Evolutionary conservation across 2,797 vertebrate genomes (phyloP), one percentile per base, ranked within the genome.

Genomic region (Arctocebus calabarensis): DNA sequence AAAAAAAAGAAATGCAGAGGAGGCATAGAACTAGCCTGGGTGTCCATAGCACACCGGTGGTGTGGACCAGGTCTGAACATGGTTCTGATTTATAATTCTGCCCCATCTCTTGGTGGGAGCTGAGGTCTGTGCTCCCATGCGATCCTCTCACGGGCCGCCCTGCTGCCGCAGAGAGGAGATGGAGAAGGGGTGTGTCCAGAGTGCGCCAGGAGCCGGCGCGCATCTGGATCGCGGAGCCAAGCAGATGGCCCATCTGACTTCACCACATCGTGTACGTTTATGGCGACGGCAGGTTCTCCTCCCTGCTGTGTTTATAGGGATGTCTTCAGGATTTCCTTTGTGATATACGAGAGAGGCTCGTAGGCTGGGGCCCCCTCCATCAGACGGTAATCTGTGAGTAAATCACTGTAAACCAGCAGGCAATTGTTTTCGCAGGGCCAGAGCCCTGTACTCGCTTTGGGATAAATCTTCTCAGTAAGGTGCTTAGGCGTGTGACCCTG

Each of bases 311-410:
- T 98, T 98, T 98, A 98, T 97, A 96, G 98, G 97, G 97, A 97
- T 97, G 98, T 98, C 98, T 98, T 98, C 98, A 97, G 98, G 98
- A 98, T 98, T 98, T 98, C 98, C 98, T 95, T 97, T 97, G 95
- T 98, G 98, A 98, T 98, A 98, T 98, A 98, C 0, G 97, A 97
- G 97, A 97, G 97, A 95, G 97, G 96, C 97, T 96, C 57, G 11
- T 97, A 23, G 90, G 96, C 97, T 2, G 92, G 98, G 96, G 94
- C 98, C 96, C 97, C 97, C 98, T 97, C 97, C 97, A 81, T 96
- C 86, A 62, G 96, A 98, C 96, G 97, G 97, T 95, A 95, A 98
- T 98, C 98, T 96, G 96, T 57, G 97, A 98, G 97, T 98, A 98
- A 98, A 98, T 98, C 98, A 98, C 97, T 84, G 89, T 70, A 95